Base-by-base conservation (phyloP, 2,797 vertebrate species). In the Malacoctenus gilli region DNA sequence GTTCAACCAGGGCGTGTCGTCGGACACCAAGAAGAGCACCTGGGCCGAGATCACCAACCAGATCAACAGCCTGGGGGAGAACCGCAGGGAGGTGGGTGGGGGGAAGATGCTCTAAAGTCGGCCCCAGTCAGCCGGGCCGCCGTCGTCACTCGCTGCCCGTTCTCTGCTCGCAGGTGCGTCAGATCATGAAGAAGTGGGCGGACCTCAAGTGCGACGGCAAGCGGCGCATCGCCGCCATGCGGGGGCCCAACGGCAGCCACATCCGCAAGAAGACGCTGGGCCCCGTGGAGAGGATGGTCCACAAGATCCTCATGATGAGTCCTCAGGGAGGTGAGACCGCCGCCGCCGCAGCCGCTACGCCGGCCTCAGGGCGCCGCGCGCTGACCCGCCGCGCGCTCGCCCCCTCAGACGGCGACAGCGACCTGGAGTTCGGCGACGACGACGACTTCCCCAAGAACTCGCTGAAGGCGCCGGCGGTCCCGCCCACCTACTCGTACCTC, bases 171-270 rank as follows among this genome's bases (percentile, higher is more conserved):
- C 71, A 90, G 88, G 83, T 89, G 20, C 84, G 87, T 40, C 88
- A 93, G 81, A 90, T 93, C 72, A 92, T 93, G 74, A 93, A 93
- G 81, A 93, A 93, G 30, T 93, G 92, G 92, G 90, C 92, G 0
- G 92, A 93, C 70, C 89, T 93, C 1, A 93, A 93, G 48, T 93
- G 91, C 0, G 92, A 93, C 11, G 91, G 87, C 2, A 90, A 91
- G 72, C 80, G 92, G 1, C 90, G 90, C 15, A 80, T 92, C 14
- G 57, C 68, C 0, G 87, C 89, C 5, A 70, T 91, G 60, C 62
- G 86, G 34, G 62, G 84, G 34, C 69, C 86, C 13, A 64, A 79
- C 42, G 48, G 79, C 47, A 42, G 34, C 15, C 69, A 58, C 30
- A 53, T 88, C 37, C 88, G 88, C 63, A 88, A 85, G 77, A 90